Conservation (phyloP, 2,888 invertebrate species). For the Coronaproctus castanopsis region DNA sequence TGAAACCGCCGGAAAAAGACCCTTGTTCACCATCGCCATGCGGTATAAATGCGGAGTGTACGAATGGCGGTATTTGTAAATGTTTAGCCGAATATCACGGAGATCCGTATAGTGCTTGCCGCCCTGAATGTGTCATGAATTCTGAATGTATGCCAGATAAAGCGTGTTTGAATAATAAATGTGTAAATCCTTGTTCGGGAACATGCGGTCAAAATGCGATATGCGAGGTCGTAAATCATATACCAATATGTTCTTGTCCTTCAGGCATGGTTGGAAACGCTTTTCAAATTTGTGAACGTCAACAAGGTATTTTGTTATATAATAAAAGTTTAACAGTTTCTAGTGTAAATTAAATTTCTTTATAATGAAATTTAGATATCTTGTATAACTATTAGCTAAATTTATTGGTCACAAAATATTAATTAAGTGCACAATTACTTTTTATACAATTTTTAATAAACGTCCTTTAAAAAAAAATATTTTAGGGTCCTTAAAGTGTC, state of each 20-base stretch:
- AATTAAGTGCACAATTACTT: too few relatives aligned
- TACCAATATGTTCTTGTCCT: constrained; percentile 32
- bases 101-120: constrained; percentile 49
- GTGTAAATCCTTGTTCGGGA: constrained; percentile 41
- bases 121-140: constrained; percentile 57
- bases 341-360: too few relatives aligned
- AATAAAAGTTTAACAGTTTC: background rate
- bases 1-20: constrained; percentile 28
- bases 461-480: too few relatives aligned
- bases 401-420: too few relatives aligned
- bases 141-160: constrained; percentile 45
- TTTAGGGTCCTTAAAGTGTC: too few relatives aligned
- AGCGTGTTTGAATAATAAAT: constrained; percentile 45
- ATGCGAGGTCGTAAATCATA: constrained; percentile 25
- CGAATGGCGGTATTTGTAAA: constrained; percentile 44
- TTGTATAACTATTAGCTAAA: too few relatives aligned
- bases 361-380: too few relatives aligned
- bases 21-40: constrained; percentile 58
- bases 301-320: constrained; percentile 18
- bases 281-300: constrained; percentile 36
- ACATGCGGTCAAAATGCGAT: constrained; percentile 39
- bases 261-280: constrained; percentile 46
- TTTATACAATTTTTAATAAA: too few relatives aligned
- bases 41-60: constrained; percentile 35
- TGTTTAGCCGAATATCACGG: constrained; percentile 52